Conservation (phyloP, 2,797 vertebrate species). For the Oophaga sylvatica region DNA sequence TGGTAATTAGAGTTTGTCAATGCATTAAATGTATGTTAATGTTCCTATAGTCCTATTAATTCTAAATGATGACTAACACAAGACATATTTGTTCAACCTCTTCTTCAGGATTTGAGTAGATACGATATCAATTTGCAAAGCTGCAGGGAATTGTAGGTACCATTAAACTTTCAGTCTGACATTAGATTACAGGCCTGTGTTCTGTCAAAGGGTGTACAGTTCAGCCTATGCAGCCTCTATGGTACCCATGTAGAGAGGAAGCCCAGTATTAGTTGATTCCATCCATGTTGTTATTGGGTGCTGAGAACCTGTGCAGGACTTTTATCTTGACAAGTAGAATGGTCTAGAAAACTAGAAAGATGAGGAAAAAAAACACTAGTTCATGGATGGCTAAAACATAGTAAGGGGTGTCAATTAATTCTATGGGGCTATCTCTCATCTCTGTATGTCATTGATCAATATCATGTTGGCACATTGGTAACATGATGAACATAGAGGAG, state of each 20-base stretch:
- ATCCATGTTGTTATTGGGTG: too few relatives aligned
- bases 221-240: neutral
- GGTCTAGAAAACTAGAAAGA: too few relatives aligned
- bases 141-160: neutral
- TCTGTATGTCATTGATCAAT: neutral
- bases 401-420: too few relatives aligned
- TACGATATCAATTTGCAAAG: neutral
- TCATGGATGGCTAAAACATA: neutral
- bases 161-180: neutral
- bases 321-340: too few relatives aligned
- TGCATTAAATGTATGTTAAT: neutral
- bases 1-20: slow-evolving; percentile 59
- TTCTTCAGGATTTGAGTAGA: neutral
- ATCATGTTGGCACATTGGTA: neutral
- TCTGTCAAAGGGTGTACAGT: neutral
- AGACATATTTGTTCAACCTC: neutral
- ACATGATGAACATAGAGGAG: too few relatives aligned
- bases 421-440: too few relatives aligned
- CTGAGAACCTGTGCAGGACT: too few relatives aligned
- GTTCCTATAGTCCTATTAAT: neutral
- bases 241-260: neutral
- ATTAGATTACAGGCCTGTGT: neutral
- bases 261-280: too few relatives aligned
- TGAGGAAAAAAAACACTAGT: neutral
- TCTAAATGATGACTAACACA: neutral